Evolutionary conservation across 2,888 invertebrate species (phyloP).

Genomic region (Microctonus aethiopoides): DNA sequence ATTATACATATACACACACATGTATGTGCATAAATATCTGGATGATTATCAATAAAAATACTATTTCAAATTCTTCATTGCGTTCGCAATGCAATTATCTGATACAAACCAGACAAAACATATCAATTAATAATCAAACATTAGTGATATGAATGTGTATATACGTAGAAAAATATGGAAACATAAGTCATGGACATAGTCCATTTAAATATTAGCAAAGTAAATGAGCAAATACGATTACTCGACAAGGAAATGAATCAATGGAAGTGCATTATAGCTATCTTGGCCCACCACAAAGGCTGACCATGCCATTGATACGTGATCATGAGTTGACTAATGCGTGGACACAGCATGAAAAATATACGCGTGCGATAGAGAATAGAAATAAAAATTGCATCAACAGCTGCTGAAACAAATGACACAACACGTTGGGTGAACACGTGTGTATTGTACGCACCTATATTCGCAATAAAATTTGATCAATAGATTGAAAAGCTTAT

Average conservation of each 20-base stretch:
- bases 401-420: constrained; percentile 18
- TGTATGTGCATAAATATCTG: not conserved
- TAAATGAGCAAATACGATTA: not conserved
- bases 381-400: constrained; percentile 2
- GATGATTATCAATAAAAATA: not conserved
- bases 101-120: not conserved
- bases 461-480: not conserved
- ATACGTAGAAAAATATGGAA: no score
- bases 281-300: constrained; percentile 6
- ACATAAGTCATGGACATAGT: no score
- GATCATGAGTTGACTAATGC: constrained; percentile 39
- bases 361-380: not conserved
- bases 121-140: not conserved
- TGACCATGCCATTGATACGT: constrained; percentile 44
- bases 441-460: not conserved
- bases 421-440: constrained; percentile 22
- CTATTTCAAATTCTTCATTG: not conserved
- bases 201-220: not conserved
- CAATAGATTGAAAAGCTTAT: not conserved
- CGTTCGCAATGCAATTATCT: not conserved
- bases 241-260: not conserved
- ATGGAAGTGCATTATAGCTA: constrained; percentile 15
- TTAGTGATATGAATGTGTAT: not conserved
- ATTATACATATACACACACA: not conserved
- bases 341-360: constrained; percentile 43